Evolutionary conservation across 2,888 invertebrate species (phyloP).

Genomic region (Lapara coniferarum): DNA sequence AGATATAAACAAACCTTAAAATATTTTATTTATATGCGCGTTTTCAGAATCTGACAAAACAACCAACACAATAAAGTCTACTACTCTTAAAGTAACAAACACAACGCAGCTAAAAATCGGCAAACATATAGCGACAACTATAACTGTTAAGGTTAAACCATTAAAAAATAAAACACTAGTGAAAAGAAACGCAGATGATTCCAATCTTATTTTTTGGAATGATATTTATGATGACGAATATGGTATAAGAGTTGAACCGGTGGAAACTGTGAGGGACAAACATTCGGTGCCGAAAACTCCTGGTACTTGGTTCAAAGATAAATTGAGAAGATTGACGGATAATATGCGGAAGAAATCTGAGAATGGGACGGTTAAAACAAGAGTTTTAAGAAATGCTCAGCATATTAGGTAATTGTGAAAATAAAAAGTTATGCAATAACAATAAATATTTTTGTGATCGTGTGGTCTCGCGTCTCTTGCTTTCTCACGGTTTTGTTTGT

Average conservation of each 20-base stretch:
- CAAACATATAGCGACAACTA: not conserved
- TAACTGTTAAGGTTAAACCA: not conserved
- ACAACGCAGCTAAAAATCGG: constrained; percentile 9
- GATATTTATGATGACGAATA: constrained; percentile 75
- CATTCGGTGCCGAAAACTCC: constrained; percentile 50
- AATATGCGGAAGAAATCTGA: constrained; percentile 39
- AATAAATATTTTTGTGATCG: not conserved
- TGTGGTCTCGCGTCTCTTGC: no score
- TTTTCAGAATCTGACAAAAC: constrained; percentile 29
- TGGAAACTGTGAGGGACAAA: constrained; percentile 52
- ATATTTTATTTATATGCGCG: no score
- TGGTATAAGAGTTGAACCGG: constrained; percentile 53
- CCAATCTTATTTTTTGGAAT: constrained; percentile 67
- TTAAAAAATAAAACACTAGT: constrained; percentile 47
- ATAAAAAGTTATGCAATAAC: not conserved
- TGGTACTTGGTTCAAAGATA: constrained; percentile 61
- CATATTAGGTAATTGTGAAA: not conserved
- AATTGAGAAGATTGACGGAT: constrained; percentile 53
- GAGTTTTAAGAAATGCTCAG: not conserved
- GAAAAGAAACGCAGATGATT: constrained; percentile 58
- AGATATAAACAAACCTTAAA: no score
- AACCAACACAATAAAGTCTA: not conserved
- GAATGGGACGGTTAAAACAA: constrained; percentile 21
- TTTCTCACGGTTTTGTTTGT: not conserved
- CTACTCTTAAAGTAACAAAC: constrained; percentile 25